Conservation (phyloP, 2,797 vertebrate species). For the Takifugu ocellatus region DNA sequence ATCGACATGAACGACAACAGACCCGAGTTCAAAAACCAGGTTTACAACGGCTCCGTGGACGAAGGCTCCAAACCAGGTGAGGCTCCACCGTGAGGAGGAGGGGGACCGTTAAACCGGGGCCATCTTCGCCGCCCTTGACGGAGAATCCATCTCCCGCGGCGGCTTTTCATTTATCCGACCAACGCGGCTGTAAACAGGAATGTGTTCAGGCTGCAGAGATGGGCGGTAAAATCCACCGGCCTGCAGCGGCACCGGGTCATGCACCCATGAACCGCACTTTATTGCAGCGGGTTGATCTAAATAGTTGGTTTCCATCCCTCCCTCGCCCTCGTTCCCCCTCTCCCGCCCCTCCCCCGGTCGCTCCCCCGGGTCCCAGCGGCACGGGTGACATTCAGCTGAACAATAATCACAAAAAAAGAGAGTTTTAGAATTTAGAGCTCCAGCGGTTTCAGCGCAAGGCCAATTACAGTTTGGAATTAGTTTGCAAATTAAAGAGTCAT, state of each 20-base stretch:
- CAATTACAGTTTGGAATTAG: constrained; percentile 97
- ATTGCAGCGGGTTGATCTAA: constrained; percentile 43
- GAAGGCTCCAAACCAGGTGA: constrained; percentile 93
- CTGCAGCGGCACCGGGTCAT: constrained; percentile 50
- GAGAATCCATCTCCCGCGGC: constrained; percentile 8
- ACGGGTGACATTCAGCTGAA: constrained; percentile 84
- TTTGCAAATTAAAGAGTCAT: constrained; percentile 98
- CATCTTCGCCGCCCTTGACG: too few species aligned
- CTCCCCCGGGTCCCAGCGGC: constrained; percentile 69
- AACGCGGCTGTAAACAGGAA: constrained; percentile 41
- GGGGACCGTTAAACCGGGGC: not conserved
- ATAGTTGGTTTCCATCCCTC: constrained; percentile 12
- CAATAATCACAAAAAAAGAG: constrained; percentile 81
- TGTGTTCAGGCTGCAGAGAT: constrained; percentile 45
- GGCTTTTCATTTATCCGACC: constrained; percentile 49
- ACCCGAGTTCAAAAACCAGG: constrained; percentile 89
- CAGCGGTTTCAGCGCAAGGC: constrained; percentile 92
- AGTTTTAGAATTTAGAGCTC: constrained; percentile 90
- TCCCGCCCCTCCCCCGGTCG: not conserved
- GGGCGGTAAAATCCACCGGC: constrained; percentile 65
- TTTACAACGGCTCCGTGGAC: constrained; percentile 93
- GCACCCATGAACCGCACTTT: constrained; percentile 47
- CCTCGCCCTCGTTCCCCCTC: constrained; percentile 2
- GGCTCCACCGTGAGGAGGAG: not conserved
- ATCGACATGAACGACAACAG: constrained; percentile 97